Base-by-base conservation (phyloP, 35 echinoderm and acorn worm species). In the Strongylocentrotus purpuratus region DNA sequence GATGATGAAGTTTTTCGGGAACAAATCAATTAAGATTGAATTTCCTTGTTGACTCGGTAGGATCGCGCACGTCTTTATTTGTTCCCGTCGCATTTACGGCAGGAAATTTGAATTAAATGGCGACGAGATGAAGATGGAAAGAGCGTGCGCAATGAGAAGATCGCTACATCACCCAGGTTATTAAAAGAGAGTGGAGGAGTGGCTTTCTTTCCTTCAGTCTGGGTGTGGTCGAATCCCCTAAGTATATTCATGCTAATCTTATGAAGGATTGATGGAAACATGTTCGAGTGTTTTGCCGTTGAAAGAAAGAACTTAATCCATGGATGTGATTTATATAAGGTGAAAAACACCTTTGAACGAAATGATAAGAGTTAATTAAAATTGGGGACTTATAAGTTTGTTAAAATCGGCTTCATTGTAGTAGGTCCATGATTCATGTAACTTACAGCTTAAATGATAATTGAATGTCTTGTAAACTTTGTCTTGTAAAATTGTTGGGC, bases 1-100 rank as follows among this genome's bases (percentile, higher is more conserved):
- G 87, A 46, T 89, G 87, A 89, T 89, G 87, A 89, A 45, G 87
- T 45, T 89, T 78, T 78, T 78, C 65, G 65, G 65, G 65, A 78
- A 78, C 65, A 78, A 78, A 78, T 78, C 65, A 78, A 78, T 78
- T 78, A 78, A 78, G 65, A 78, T 78, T 78, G 65, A 78, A 78
- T 78, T 78, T 78, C 65, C 65, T 28, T 78, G 65, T 78, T 78
- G 65, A 78, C 28, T 78, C 65, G 65, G 22, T 78, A 78, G 65
- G 65, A 78, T 78, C 65, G 65, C 65, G 65, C 20, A 18, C 65
- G 65, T 28, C 65, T 78, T 28, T 78, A 78, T 78, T 78, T 78
- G 65, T 78, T 78, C 65, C 65, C 65, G 65, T 78, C 65, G 65
- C 65, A 78, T 78, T 78, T 78, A n/a, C 20, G 65, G 65, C 65